phyloP scores from a whole-genome alignment of 2,888 invertebrate species.

The Drosophila algonquin region DNA sequence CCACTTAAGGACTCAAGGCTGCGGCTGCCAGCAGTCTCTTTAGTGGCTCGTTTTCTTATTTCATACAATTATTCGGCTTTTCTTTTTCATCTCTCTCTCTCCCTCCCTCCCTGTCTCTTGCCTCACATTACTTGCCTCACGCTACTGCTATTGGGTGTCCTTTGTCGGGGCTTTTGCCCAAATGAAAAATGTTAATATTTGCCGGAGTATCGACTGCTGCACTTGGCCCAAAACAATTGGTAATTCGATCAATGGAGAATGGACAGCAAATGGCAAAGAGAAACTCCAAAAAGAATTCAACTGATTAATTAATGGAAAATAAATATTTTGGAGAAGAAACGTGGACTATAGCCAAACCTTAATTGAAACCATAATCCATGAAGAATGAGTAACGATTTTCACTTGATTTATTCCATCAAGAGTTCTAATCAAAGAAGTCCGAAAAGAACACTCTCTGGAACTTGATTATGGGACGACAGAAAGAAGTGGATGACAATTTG shows the following conservation, averaged over 20 bases:
- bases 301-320: slow-evolving; percentile 27
- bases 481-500: not conserved
- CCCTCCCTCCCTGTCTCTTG: not conserved
- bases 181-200: slow-evolving; percentile 63
- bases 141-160: slow-evolving; percentile 21
- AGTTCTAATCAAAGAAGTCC: no score
- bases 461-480: not conserved
- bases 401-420: no score
- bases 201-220: slow-evolving; percentile 34
- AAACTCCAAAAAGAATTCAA: not conserved
- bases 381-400: no score
- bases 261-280: slow-evolving; percentile 4
- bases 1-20: slow-evolving; percentile 26
- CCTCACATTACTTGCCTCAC: not conserved
- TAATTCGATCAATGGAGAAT: slow-evolving; percentile 26
- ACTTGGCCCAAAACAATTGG: slow-evolving; percentile 21
- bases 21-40: slow-evolving; percentile 18
- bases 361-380: no score
- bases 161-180: slow-evolving; percentile 41
- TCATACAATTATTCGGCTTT: slow-evolving; percentile 42
- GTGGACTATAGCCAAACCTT: not conserved
- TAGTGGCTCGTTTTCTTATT: slow-evolving; percentile 44
- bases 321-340: not conserved
- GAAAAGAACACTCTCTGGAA: not conserved
- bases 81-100: slow-evolving; percentile 2